A percentile compares a stretch with the other conserved stretches of the same genome.
Conservation (phyloP, 2,888 invertebrate species). For the Trissoscelio sp. region DNA sequence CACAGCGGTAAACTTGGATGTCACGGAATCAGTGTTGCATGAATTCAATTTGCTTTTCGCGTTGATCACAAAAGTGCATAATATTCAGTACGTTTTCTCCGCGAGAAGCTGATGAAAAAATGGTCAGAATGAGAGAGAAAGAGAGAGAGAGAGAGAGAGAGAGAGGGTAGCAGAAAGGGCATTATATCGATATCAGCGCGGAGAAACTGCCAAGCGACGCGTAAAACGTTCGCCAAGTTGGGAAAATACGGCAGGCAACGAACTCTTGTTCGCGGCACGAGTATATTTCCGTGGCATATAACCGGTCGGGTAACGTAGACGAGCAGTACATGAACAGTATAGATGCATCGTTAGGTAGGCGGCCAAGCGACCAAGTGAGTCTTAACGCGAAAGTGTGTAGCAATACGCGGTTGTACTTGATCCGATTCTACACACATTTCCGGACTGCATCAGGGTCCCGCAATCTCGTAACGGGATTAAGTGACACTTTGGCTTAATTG, state of each 20-base stretch:
- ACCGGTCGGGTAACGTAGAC: conserved; percentile 71
- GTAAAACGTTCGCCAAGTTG: conserved; percentile 67
- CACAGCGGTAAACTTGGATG: neutral
- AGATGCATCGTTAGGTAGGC: conserved; percentile 65
- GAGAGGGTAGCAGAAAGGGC: conserved; percentile 21
- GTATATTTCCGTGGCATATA: conserved; percentile 71
- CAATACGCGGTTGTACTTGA: conserved; percentile 67
- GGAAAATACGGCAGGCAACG: conserved; percentile 71
- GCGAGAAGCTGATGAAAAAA: neutral
- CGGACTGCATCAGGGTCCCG: conserved; percentile 62
- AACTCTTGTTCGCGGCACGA: conserved; percentile 71
- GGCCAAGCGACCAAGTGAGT: conserved; percentile 67
- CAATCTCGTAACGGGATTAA: conserved; percentile 62
- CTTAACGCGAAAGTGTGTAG: conserved; percentile 68
- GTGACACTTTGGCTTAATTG: conserved; percentile 53
- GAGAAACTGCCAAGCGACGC: conserved; percentile 68
- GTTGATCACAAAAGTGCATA: conserved; percentile 11
- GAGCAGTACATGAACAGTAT: conserved; percentile 59
- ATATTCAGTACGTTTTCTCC: conserved; percentile 5
- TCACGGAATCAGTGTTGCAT: conserved; percentile 2
- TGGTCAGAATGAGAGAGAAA: too few relatives aligned
- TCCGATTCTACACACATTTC: conserved; percentile 67
- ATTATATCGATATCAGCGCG: conserved; percentile 46
- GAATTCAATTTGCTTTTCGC: neutral
- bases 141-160: too few relatives aligned